Evolutionary conservation across 2,888 invertebrate species (phyloP).

Genomic region (Oscheius sp.): DNA sequence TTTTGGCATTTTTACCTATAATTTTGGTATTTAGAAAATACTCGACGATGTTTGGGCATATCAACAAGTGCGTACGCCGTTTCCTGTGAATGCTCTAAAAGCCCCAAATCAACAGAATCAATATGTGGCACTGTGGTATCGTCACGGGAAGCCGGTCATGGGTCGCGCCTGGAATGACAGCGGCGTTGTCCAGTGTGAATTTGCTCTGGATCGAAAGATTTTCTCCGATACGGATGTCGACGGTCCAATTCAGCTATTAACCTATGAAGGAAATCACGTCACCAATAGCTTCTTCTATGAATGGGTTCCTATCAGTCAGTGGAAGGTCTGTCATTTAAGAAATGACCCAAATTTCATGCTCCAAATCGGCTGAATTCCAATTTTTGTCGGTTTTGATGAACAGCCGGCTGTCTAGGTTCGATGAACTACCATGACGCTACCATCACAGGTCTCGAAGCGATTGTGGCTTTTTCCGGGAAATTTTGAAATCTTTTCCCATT

Average conservation of each 20-base stretch:
- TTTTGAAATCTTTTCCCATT: too few relatives aligned
- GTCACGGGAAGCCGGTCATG: slow-evolving; percentile 49
- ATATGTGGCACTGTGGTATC: slow-evolving; percentile 54
- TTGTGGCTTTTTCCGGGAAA: too few relatives aligned
- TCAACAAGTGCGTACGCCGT: slow-evolving; percentile 10
- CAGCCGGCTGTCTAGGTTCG: too few relatives aligned
- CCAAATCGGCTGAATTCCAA: too few relatives aligned
- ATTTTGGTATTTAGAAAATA: too few relatives aligned
- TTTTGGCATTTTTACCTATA: too few relatives aligned
- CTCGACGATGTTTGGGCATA: too few relatives aligned
- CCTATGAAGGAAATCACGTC: slow-evolving; percentile 34
- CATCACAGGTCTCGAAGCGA: too few relatives aligned
- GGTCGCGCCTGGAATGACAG: slow-evolving; percentile 53
- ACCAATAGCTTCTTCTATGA: slow-evolving; percentile 30
- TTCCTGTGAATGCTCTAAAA: slow-evolving; percentile 32
- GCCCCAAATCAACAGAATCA: slow-evolving; percentile 43
- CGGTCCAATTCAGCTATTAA: slow-evolving; percentile 46
- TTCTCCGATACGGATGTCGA: slow-evolving; percentile 42
- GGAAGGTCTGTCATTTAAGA: background rate
- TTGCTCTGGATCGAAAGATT: slow-evolving; percentile 34
- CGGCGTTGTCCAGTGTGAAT: slow-evolving; percentile 51
- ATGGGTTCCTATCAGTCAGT: slow-evolving; percentile 43
- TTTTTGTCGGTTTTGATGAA: too few relatives aligned
- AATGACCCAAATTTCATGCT: too few relatives aligned
- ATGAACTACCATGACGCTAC: too few relatives aligned